Conservation (phyloP, 2,113 vertebrate species). For the Haemorhous mexicanus region DNA sequence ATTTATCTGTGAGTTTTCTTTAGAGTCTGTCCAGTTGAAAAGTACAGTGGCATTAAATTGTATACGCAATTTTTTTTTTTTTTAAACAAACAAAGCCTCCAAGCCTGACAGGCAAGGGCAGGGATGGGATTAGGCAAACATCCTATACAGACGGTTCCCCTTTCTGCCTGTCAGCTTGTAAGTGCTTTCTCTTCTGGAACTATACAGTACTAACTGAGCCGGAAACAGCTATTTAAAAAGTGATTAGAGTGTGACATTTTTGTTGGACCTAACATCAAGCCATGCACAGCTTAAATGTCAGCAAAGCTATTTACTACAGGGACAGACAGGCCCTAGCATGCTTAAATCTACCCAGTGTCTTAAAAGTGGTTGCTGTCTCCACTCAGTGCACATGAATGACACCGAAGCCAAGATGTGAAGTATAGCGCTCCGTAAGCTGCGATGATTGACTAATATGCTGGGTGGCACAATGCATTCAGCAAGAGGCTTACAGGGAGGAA, state of each 20-base stretch:
- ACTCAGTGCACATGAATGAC: background rate
- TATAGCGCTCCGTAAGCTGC: background rate
- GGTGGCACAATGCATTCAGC: constrained; percentile 31
- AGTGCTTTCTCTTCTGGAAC: constrained; percentile 57
- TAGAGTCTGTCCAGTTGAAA: background rate
- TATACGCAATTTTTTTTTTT: background rate
- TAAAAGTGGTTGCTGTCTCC: background rate
- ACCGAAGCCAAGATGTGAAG: constrained; percentile 12
- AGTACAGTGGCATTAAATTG: background rate
- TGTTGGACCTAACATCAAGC: constrained; percentile 25
- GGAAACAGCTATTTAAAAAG: constrained; percentile 63
- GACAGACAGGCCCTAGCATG: background rate
- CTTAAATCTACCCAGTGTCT: background rate
- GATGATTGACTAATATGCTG: constrained; percentile 37
- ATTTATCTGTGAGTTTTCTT: background rate
- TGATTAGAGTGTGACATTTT: constrained; percentile 45
- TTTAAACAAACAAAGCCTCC: constrained; percentile 1
- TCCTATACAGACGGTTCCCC: constrained; percentile 38
- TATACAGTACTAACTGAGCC: constrained; percentile 55
- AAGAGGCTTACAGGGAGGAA: background rate
- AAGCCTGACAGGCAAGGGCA: constrained; percentile 27
- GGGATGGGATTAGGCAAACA: constrained; percentile 59
- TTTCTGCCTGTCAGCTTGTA: constrained; percentile 56
- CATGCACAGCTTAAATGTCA: constrained; percentile 6
- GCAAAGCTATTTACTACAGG: background rate